Evolutionary conservation across 2,113 vertebrate genomes (phyloP).

Genomic region (Perca fluviatilis): DNA sequence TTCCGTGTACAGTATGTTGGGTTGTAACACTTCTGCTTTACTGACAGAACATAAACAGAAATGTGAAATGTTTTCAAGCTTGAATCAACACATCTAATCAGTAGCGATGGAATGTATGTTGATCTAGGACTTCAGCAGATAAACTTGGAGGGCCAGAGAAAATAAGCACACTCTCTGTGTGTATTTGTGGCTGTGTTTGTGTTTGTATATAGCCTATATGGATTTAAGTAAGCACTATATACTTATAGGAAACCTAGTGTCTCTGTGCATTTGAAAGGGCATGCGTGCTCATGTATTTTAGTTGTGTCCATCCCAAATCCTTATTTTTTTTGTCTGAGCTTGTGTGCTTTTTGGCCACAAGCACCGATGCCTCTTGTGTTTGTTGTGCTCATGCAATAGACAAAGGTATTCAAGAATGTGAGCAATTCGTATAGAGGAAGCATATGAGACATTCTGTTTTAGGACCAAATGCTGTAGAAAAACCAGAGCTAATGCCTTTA

Average conservation of each 20-base stretch:
- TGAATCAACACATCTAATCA: constrained; percentile 68
- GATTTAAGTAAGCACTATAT: constrained; percentile 34
- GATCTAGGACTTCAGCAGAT: constrained; percentile 65
- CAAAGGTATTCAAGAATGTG: constrained; percentile 92
- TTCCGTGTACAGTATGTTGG: constrained; percentile 42
- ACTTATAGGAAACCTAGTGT: constrained; percentile 17
- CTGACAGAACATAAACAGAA: constrained; percentile 60
- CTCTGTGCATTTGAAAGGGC: constrained; percentile 9
- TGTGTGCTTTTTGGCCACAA: constrained; percentile 38
- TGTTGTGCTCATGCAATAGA: constrained; percentile 85
- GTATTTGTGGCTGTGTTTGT: constrained; percentile 60
- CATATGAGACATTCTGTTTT: constrained; percentile 96
- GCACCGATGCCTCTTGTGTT: constrained; percentile 54
- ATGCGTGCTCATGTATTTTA: constrained; percentile 5
- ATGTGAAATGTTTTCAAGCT: constrained; percentile 64
- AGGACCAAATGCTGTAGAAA: constrained; percentile 90
- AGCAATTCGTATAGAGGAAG: constrained; percentile 92
- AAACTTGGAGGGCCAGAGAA: constrained; percentile 62
- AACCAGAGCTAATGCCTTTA: constrained; percentile 93
- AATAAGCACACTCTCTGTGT: constrained; percentile 58
- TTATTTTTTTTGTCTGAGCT: constrained; percentile 24
- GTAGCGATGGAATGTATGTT: constrained; percentile 63
- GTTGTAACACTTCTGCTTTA: constrained; percentile 44
- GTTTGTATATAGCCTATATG: constrained; percentile 42
- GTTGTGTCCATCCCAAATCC: constrained; percentile 7